Percentiles rank a stretch among this genome's conserved stretches.
phyloP scores from a whole-genome alignment of 2,888 invertebrate genomes.

The Gastrophysa polygoni region DNA sequence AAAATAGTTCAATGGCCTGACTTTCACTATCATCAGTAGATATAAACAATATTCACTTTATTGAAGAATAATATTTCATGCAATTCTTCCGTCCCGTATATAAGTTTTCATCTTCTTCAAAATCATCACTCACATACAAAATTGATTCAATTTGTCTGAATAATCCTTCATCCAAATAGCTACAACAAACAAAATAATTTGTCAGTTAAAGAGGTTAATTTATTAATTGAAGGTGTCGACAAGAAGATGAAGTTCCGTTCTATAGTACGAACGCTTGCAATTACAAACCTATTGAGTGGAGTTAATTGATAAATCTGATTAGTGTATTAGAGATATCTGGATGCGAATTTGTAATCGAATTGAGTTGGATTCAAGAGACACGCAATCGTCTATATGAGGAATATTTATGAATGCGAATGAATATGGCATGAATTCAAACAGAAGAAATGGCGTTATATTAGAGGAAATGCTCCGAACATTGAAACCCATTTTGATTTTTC shows the following conservation, averaged over 20 bases:
- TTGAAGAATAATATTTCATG: too few relatives aligned
- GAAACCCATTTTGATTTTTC: too few relatives aligned
- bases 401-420: neutral
- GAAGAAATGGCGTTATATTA: too few relatives aligned
- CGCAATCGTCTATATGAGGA: neutral
- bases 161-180: neutral
- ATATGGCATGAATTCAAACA: neutral
- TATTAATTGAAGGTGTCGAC: neutral
- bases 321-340: neutral
- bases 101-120: too few relatives aligned
- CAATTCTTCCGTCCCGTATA: too few relatives aligned
- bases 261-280: slow-evolving; percentile 22
- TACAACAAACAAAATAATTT: neutral
- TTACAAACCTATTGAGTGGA: slow-evolving; percentile 24
- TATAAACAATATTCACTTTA: too few relatives aligned
- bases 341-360: neutral
- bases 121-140: too few relatives aligned
- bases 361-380: neutral
- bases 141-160: neutral
- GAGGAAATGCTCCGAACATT: too few relatives aligned
- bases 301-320: slow-evolving; percentile 28
- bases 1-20: too few relatives aligned
- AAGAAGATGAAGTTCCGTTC: neutral
- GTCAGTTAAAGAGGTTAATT: neutral
- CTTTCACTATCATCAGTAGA: too few relatives aligned